Conservation (phyloP, 2,113 vertebrate species). For the Chrysochloris asiatica region DNA sequence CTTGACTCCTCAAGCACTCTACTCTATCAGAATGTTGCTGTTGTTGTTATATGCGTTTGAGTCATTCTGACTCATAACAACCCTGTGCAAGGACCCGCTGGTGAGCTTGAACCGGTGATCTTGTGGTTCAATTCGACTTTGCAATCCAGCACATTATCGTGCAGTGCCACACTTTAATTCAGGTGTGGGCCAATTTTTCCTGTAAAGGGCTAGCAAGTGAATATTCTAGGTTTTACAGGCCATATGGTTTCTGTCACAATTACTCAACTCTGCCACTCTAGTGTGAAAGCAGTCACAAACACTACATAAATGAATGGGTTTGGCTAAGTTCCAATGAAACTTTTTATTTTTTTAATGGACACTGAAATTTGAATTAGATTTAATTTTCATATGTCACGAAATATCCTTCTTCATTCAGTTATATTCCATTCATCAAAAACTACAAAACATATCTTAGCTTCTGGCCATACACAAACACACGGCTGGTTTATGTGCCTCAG, state of each 20-base stretch:
- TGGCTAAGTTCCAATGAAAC: neutral
- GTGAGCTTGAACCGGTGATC: no score
- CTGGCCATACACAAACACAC: neutral
- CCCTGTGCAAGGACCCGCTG: no score
- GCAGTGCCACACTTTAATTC: no score
- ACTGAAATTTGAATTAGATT: slow-evolving; percentile 56
- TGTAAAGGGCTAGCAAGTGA: neutral
- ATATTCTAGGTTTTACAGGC: neutral
- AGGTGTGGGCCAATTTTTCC: neutral
- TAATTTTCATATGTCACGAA: neutral
- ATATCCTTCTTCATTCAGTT: neutral
- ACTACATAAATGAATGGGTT: neutral
- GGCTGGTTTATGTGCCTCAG: neutral
- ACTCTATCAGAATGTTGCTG: neutral
- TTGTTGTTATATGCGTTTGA: no score
- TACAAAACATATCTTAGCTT: neutral
- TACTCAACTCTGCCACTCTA: neutral
- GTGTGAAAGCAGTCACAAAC: neutral
- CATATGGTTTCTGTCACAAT: neutral
- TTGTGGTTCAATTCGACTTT: no score
- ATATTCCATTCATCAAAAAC: neutral
- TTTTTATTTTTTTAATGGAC: slow-evolving; percentile 26
- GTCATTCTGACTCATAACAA: no score
- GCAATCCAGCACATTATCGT: no score
- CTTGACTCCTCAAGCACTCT: neutral